phyloP scores from a whole-genome alignment of 2,797 vertebrate genomes.

The Tokudaia muenninki region DNA sequence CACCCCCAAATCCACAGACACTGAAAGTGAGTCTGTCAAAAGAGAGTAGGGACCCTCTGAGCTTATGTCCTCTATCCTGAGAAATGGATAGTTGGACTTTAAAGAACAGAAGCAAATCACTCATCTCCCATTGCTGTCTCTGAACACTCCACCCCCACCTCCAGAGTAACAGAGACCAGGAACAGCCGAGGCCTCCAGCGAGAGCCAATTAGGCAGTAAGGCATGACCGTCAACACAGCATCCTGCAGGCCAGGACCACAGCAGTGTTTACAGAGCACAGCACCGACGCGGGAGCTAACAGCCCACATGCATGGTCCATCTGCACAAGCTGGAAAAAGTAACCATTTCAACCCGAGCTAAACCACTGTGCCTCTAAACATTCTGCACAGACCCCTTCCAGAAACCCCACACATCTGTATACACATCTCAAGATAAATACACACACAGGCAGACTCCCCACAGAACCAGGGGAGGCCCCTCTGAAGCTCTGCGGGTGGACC shows the following conservation, averaged over 20 bases:
- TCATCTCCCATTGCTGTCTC: neutral
- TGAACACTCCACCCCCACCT: neutral
- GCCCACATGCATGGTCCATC: constrained; percentile 60
- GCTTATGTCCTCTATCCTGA: neutral
- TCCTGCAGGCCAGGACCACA: constrained; percentile 68
- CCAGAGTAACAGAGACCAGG: constrained; percentile 31
- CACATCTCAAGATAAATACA: constrained; percentile 77
- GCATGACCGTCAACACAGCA: constrained; percentile 60
- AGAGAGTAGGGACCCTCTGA: neutral
- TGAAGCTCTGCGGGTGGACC: neutral
- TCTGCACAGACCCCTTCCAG: constrained; percentile 53
- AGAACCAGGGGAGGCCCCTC: neutral
- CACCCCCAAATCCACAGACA: neutral
- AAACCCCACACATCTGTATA: constrained; percentile 79
- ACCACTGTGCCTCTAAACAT: constrained; percentile 67
- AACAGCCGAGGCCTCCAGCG: neutral
- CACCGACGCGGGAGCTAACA: constrained; percentile 67
- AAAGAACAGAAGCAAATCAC: neutral
- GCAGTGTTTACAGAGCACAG: constrained; percentile 69
- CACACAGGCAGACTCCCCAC: constrained; percentile 40
- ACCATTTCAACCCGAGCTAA: constrained; percentile 68
- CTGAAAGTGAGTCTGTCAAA: neutral
- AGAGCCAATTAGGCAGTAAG: constrained; percentile 71
- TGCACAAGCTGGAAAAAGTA: constrained; percentile 76
- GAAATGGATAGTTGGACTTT: neutral